Percentiles rank a stretch among this genome's conserved stretches.
Conservation (phyloP, 2,113 vertebrate genomes). For the Anser brachyrhynchus region DNA sequence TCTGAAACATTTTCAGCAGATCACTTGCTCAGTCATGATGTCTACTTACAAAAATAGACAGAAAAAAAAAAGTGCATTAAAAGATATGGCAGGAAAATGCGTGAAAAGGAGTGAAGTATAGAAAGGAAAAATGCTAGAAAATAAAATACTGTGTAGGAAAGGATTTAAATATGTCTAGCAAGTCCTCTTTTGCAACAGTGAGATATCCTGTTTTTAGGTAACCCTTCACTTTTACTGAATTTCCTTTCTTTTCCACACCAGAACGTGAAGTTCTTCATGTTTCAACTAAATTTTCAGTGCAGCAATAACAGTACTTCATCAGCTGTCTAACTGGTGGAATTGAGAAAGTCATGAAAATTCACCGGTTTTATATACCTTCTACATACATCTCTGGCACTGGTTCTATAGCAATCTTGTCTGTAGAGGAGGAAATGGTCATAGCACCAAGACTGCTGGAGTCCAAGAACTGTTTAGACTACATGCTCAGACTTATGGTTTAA, state of each 20-base stretch:
- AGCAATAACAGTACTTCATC: background rate
- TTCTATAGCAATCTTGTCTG: background rate
- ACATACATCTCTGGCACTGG: background rate
- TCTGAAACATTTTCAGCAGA: background rate
- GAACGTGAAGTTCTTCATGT: background rate
- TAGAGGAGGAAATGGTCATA: background rate
- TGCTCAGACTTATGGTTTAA: too few species aligned
- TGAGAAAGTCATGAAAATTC: background rate
- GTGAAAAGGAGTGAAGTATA: background rate
- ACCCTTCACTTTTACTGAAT: background rate
- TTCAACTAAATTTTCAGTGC: background rate
- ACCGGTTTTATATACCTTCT: background rate
- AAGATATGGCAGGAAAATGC: background rate
- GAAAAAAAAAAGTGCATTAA: background rate
- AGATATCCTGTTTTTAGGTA: background rate
- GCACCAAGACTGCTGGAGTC: too few species aligned
- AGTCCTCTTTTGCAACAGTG: background rate
- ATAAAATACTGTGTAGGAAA: background rate
- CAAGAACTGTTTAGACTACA: too few species aligned
- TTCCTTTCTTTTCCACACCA: background rate
- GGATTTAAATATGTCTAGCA: background rate
- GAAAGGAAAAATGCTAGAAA: background rate
- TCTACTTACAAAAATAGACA: background rate
- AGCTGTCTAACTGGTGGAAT: background rate
- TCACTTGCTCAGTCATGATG: background rate